A percentile compares a stretch with the other conserved stretches of the same genome.
Evolutionary conservation across 2,113 vertebrate genomes (phyloP).

Genomic region (Microcebus ravelobensis): DNA sequence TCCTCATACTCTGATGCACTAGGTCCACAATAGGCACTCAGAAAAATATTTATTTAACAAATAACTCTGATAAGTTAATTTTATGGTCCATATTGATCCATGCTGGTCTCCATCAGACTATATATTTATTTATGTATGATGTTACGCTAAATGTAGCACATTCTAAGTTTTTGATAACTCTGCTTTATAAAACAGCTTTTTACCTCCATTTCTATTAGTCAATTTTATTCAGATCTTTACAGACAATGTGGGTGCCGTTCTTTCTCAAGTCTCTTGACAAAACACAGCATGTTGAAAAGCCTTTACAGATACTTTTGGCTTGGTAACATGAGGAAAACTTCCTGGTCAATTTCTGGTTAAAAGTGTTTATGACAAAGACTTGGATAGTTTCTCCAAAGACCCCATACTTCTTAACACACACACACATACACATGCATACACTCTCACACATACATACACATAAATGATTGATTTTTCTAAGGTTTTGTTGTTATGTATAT

Average conservation of each 20-base stretch:
- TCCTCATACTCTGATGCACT: background rate
- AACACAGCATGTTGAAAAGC: background rate
- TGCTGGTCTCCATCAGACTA: background rate
- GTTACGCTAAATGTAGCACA: background rate
- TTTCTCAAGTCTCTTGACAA: background rate
- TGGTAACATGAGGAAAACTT: background rate
- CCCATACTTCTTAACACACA: background rate
- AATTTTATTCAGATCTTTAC: background rate
- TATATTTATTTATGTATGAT: background rate
- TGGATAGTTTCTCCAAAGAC: background rate
- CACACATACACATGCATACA: background rate
- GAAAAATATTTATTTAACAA: background rate
- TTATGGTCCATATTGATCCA: background rate
- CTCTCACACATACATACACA: background rate
- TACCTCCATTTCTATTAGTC: background rate
- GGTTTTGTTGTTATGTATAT: background rate
- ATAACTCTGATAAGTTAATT: background rate
- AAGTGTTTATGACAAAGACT: background rate
- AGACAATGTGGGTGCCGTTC: background rate
- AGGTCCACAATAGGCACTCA: background rate
- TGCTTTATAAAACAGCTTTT: background rate
- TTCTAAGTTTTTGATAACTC: background rate
- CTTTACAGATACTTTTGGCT: background rate
- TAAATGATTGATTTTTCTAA: background rate
- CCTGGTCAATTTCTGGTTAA: background rate